Base-by-base conservation (phyloP, 2,113 vertebrate species). In the Neomonachus schauinslandi region DNA sequence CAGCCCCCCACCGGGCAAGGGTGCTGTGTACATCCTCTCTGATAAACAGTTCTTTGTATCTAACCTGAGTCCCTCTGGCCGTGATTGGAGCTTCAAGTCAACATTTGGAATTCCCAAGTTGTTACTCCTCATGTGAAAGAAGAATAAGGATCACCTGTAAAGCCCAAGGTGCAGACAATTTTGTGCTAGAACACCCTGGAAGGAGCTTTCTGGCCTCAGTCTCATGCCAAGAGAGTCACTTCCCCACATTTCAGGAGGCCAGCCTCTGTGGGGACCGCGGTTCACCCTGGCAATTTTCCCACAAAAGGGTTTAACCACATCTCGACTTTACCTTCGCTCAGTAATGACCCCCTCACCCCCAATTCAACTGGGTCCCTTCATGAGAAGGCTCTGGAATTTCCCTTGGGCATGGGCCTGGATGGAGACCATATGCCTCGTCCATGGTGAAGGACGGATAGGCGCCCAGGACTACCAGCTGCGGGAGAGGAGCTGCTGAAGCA, bases 331-430 rank as follows among this genome's bases (percentile, higher is more conserved):
- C 31, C 36, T 12, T 71, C 36, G 72, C 59, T 91, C 19, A 22
- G 79, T 46, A 65, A 71, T 94, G 85, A n/a, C 71, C 16, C 59
- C 51, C 81, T 61, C 39, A 28, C 51, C 79, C 89, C 87, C 69
- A 46, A 9, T 46, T 53, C 36, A 81, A 69, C 15, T 8, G 53
- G 46, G 92, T 21, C 59, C 61, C 46, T 90, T 69, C 13, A 10
- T 28, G 59, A 74, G 69, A 95, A 95, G 76, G 18, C 16, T 81
- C 79, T 85, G 90, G 95, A 95, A 96, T 94, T 96, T 97, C 87
- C 85, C 63, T 63, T 33, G 7, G 39, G 36, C 67, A 19, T 42
- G 67, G 77, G 16, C 57, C 33, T 91, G 36, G 86, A 67, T 53
- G 49, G 69, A 71, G 12, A 86, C 33, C 81, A 1, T 49, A 28